Percentiles rank a stretch among this genome's conserved stretches.
These are phyloP conservation scores for Caenorhabditis sp. DNA, from an alignment of 2,888 invertebrate genomes.

Conservation along the genomic window DNA sequence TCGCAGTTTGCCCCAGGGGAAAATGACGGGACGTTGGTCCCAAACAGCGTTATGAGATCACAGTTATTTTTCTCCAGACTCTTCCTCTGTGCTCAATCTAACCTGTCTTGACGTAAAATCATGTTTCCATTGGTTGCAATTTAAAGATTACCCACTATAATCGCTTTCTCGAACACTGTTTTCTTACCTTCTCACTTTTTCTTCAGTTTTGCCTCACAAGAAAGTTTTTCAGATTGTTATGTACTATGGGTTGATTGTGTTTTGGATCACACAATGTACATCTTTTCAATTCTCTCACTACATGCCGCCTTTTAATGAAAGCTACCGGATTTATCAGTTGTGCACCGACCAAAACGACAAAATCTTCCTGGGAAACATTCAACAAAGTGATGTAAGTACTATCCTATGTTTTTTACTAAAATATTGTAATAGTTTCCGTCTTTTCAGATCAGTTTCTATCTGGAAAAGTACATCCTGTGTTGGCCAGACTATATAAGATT, in stretches of 20 bases:
- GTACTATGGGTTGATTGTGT: constrained; percentile 45
- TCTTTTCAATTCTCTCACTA: constrained; percentile 56
- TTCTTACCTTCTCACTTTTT: too few species aligned
- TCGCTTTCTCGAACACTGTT: too few species aligned
- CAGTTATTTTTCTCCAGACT: too few species aligned
- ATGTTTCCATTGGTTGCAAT: too few species aligned
- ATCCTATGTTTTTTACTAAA: not conserved
- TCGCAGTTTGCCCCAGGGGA: too few species aligned
- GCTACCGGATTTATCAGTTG: constrained; percentile 56
- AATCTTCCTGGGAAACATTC: constrained; percentile 42
- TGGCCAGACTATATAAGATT: constrained; percentile 57
- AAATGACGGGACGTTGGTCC: too few species aligned
- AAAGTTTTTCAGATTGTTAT: constrained; percentile 52
- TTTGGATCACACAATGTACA: constrained; percentile 17
- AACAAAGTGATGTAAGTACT: constrained; percentile 41
- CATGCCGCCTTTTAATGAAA: constrained; percentile 64
- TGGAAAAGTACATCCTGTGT: constrained; percentile 63
- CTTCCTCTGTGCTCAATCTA: too few species aligned
- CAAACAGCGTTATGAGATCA: too few species aligned
- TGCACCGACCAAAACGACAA: constrained; percentile 65
- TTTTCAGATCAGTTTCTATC: constrained; percentile 59
- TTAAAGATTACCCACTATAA: too few species aligned
- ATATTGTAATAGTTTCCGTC: not conserved
- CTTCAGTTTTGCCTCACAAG: too few species aligned
- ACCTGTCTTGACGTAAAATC: too few species aligned